Conservation (phyloP, 2,888 invertebrate genomes). For the Cremastinae sp. region DNA sequence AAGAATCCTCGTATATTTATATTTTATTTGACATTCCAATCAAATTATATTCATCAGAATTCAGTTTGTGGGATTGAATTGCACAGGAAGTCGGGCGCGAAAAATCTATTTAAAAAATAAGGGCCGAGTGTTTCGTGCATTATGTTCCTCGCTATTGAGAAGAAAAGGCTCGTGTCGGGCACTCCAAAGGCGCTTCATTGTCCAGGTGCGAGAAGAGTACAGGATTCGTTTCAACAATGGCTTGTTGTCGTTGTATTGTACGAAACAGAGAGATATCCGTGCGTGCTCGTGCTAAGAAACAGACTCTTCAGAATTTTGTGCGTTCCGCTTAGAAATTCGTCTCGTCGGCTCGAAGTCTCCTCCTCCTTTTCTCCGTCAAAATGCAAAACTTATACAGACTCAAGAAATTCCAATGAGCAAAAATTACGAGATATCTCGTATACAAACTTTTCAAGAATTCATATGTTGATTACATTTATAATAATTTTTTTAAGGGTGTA, state of each 20-base stretch:
- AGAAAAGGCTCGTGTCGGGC: constrained; percentile 13
- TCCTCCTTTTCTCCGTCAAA: background rate
- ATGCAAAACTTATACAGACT: constrained; percentile 24
- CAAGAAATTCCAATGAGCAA: constrained; percentile 15
- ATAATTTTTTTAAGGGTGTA: too few species aligned
- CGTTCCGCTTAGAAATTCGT: constrained; percentile 23
- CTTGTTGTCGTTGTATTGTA: constrained; percentile 24
- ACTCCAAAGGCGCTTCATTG: constrained; percentile 25
- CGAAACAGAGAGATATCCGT: too few species aligned
- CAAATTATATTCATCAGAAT: too few species aligned
- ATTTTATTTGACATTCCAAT: too few species aligned
- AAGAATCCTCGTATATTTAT: too few species aligned
- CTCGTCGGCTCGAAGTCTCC: background rate
- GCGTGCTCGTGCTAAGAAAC: too few species aligned
- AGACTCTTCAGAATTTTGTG: background rate
- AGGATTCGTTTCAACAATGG: constrained; percentile 35
- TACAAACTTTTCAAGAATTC: too few species aligned
- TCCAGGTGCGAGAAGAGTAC: constrained; percentile 51
- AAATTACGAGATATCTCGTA: too few species aligned
- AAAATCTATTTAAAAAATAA: constrained; percentile 5
- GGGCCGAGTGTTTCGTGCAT: constrained; percentile 13
- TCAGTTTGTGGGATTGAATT: too few species aligned
- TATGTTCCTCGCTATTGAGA: constrained; percentile 18
- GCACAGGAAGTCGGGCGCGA: background rate
- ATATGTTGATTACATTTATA: too few species aligned